Percentiles rank a stretch among this genome's conserved stretches.
These are phyloP conservation scores for Cyanoderma ruficeps DNA, from an alignment of 2,113 vertebrate genomes.

Conservation along the genomic window DNA sequence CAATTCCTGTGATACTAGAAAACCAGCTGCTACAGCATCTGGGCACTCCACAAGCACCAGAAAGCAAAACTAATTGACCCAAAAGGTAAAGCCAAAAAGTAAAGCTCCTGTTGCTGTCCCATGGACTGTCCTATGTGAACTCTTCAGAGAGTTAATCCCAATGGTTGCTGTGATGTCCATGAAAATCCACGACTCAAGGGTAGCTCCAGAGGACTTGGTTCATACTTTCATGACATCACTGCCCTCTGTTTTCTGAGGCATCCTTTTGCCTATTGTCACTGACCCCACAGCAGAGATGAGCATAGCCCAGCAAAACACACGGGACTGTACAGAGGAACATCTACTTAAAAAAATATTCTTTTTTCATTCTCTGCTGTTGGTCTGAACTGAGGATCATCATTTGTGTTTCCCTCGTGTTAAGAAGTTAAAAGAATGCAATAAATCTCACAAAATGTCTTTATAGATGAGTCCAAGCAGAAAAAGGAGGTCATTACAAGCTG, in stretches of 20 bases:
- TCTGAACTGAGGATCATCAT: slow-evolving; percentile 21
- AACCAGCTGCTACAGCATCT: not conserved
- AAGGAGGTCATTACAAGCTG: slow-evolving; percentile 39
- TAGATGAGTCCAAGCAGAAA: slow-evolving; percentile 26
- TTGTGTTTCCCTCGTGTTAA: not conserved
- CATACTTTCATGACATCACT: fast-evolving
- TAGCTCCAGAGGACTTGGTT: not conserved
- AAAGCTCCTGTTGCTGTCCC: not conserved
- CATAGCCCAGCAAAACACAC: not conserved
- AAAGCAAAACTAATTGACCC: not conserved
- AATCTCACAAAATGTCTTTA: slow-evolving; percentile 55
- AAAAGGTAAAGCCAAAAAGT: not conserved
- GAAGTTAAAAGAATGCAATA: slow-evolving; percentile 50
- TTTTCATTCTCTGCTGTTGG: slow-evolving; percentile 40
- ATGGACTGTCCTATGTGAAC: not conserved
- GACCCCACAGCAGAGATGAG: not conserved
- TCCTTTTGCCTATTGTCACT: not conserved
- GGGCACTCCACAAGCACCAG: not conserved
- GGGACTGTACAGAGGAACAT: not conserved
- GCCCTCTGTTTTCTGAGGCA: not conserved
- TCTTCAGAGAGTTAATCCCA: not conserved
- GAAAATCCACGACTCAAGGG: not conserved
- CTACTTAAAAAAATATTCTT: not conserved
- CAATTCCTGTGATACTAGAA: not conserved
- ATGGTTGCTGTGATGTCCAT: fast-evolving